Conservation (phyloP, 2,113 vertebrate genomes). For the Cyrtonyx montezumae region DNA sequence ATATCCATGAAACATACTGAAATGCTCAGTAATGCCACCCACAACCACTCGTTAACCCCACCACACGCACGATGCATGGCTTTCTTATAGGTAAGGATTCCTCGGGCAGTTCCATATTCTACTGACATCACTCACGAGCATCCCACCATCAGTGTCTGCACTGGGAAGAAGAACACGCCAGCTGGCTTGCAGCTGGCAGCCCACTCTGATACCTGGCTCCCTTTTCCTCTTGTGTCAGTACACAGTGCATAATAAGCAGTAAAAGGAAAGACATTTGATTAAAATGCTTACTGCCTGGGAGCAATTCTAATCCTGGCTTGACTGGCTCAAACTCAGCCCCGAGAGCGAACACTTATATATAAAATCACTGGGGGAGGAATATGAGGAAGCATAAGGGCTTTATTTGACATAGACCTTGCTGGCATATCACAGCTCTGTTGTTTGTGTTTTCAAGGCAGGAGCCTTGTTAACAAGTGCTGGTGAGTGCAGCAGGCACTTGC, state of each 20-base stretch:
- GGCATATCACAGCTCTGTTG: not conserved
- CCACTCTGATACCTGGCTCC: not conserved
- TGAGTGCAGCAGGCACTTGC: not conserved
- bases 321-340: not conserved
- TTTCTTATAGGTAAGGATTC: not conserved
- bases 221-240: not conserved
- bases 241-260: fast-evolving
- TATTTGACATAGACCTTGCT: not conserved
- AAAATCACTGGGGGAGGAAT: not conserved
- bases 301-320: not conserved
- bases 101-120: not conserved
- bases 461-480: not conserved
- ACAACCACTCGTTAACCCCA: fast-evolving
- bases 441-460: not conserved
- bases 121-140: not conserved
- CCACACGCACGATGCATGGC: fast-evolving
- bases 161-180: not conserved
- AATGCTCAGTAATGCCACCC: not conserved
- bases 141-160: not conserved
- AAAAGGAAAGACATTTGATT: not conserved
- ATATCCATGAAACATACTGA: not conserved
- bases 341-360: not conserved
- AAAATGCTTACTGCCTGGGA: not conserved
- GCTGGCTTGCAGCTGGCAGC: not conserved
- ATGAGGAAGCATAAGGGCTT: not conserved